Base-by-base conservation (phyloP, 2,113 vertebrate genomes). In the Corythaeola cristata region DNA sequence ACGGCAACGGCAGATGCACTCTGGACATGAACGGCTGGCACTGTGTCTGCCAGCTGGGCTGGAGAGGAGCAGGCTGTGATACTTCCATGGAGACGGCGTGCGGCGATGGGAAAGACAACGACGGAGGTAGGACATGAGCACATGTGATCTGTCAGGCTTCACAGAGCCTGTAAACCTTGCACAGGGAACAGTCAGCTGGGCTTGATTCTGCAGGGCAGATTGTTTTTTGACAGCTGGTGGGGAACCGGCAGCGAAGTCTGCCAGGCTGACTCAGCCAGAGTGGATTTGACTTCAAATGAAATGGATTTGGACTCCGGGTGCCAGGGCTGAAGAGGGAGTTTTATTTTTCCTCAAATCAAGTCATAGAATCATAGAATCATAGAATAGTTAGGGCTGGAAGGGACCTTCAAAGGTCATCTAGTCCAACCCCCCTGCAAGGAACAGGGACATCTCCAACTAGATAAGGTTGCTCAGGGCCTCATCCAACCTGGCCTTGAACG, bases 21-120 rank as follows among this genome's bases (percentile, higher is more conserved):
- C 98, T 99, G 98, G 99, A 99, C 98, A 98, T 99, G 98, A 99
- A 98, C 14, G 99, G 99, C 94, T 99, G 99, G 99, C 99, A 99
- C 97, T 99, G 99, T 8, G 98, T 99, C 97, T 99, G 99, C 97
- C 99, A 99, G 98, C 98, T 99, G 98, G 99, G 99, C 97, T 99
- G 99, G 99, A 98, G 99, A 97, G 99, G 99, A 94, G 96, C 97
- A 2, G 99, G 99, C 96, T 99, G 99, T 33, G 99, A 99, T 95
- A 99, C 99, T 14, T 99, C 99, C 93, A 99, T 99, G 99, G 99
- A 99, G 98, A 99, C 99, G 0, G 98, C 99, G 26, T 99, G 99
- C 74, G 98, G 98, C 28, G 99, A 99, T 44, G 98, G 98, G 95
- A 99, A 99, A 97, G 99, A 99, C 98, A 99, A 99, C 22, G 99